Evolutionary conservation across 2,797 vertebrate species (phyloP), one percentile per base, ranked within the genome.

Genomic region (Semotilus atromaculatus): DNA sequence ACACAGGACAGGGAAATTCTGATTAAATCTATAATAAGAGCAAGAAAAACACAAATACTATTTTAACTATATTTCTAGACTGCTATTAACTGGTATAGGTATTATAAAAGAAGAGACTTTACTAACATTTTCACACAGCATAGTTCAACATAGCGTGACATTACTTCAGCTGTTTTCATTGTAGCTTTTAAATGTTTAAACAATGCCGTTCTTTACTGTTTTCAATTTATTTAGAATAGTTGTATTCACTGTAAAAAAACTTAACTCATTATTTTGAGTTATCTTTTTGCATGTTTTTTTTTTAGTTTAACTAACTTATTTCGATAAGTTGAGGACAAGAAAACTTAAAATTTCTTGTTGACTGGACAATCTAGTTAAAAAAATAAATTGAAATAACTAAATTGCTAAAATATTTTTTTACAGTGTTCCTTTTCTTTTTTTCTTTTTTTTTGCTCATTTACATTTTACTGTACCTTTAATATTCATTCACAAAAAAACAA

Each of bases 11-110:
- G 51, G 16, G 3, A 14, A 40, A 18, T 43, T 81, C 66, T 43
- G 51, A 23, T 29, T 38, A 58, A 19, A 23, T 81, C 21, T 70
- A 71, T 71, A 43, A 48, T 48, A 80, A 80, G 43, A 34, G 29
- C 13, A 34, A 16, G 29, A n/a, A 40, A 48, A 66, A 29, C 10
- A 48, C 31, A 48, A 31, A 16, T 14, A 21, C 16, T 16, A 43
- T 43, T 58, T 77, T 3, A 26, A 43, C 8, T 19, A 19, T 23
- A 23, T 34, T 23, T 0, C 16, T 53, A 53, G 43, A 53, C 43
- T 26, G 19, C 21, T 9, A 16, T 34, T 51, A 26, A 26, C 11
- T 26, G n/a, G n/a, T 5, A 60, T 60, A 18, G 13, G 5, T 64
- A 7, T 31, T 64, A 31, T 64, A 64, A 31, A 64, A 64, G 26